A percentile compares a stretch with the other conserved stretches of the same genome.
Evolutionary conservation across 2,888 invertebrate genomes (phyloP).

Genomic region (Amblyteles armatorius): DNA sequence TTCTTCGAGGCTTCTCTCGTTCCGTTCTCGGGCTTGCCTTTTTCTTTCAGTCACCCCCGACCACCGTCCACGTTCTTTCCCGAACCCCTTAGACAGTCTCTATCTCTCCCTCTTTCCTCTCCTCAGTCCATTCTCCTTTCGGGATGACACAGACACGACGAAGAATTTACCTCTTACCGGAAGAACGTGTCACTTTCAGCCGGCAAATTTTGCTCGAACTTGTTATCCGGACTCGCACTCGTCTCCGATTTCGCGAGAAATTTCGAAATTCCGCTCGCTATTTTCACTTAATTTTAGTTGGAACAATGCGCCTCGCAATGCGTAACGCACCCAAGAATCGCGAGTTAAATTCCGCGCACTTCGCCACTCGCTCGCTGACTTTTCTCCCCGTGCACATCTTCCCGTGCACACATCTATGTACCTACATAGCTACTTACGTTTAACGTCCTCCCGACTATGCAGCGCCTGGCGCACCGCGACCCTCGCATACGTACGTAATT

Average conservation of each 20-base stretch:
- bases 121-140: conserved; percentile 31
- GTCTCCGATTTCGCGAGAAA: background rate
- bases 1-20: conserved; percentile 72
- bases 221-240: background rate
- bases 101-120: background rate
- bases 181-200: conserved; percentile 56
- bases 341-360: conserved; percentile 13
- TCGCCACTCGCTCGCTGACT: background rate
- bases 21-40: conserved; percentile 29
- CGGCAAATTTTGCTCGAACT: conserved; percentile 32
- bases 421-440: conserved; percentile 5
- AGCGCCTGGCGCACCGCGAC: background rate
- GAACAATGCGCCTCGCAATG: background rate
- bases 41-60: conserved; percentile 24
- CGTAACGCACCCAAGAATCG: conserved; percentile 21
- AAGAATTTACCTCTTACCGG: conserved; percentile 48
- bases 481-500: conserved; percentile 52
- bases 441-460: background rate
- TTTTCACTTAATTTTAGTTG: conserved; percentile 1
- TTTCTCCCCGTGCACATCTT: background rate
- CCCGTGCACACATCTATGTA: background rate
- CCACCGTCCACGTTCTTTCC: conserved; percentile 30
- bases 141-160: conserved; percentile 34
- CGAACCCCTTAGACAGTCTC: conserved; percentile 20
- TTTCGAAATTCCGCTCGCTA: background rate